A percentile compares a stretch with the other conserved stretches of the same genome.
These are phyloP conservation scores for Holothuria scabra DNA, from an alignment of 53 echinoderm and acorn worm species.

Conservation along the genomic window DNA sequence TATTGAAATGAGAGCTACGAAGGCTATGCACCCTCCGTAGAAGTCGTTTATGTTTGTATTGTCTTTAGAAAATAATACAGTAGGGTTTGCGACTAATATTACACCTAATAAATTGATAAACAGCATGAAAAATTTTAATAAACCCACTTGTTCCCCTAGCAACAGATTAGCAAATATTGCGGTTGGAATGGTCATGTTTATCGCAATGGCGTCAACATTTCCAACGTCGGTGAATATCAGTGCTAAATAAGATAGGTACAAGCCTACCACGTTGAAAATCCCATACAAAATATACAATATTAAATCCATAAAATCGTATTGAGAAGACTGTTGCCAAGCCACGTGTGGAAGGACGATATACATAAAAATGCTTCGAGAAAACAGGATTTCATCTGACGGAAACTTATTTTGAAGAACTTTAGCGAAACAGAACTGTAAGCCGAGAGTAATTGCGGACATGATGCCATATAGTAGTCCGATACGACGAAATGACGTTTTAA, in stretches of 20 bases:
- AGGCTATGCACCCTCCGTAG: constrained; percentile 9
- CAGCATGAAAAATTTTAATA: neutral
- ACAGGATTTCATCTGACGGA: neutral
- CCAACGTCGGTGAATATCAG: constrained; percentile 15
- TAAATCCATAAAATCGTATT: neutral
- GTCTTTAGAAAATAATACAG: neutral
- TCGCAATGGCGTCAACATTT: constrained; percentile 13
- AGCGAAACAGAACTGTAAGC: neutral
- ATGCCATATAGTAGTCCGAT: constrained; percentile 11
- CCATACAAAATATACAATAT: constrained; percentile 2
- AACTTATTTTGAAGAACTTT: neutral
- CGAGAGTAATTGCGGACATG: neutral
- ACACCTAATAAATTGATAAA: constrained; percentile 18
- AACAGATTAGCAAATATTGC: neutral
- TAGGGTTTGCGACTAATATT: neutral
- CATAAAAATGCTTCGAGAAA: neutral
- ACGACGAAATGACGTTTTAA: neutral
- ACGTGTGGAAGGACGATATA: neutral
- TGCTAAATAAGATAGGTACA: constrained; percentile 11
- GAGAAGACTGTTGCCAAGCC: neutral
- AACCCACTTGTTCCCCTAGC: neutral
- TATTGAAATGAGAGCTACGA: neutral
- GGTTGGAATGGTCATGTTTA: constrained; percentile 16
- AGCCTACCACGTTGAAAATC: neutral
- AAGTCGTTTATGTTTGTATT: neutral